Percentiles rank a stretch among this genome's conserved stretches.
Conservation (phyloP, 2,888 invertebrate species). For the Caenorhabditis imperialis region DNA sequence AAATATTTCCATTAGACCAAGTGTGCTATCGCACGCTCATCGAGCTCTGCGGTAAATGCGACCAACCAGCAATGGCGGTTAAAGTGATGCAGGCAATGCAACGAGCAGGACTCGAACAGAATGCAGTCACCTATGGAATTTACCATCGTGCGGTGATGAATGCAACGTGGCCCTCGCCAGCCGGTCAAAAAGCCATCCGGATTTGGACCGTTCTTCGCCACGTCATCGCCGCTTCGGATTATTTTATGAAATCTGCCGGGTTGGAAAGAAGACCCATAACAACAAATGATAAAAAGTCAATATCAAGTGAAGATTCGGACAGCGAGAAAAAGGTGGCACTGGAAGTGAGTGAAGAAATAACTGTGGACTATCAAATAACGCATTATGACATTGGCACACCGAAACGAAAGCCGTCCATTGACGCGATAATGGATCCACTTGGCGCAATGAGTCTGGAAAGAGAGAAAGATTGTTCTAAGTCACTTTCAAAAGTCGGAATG, state of each 20-base stretch:
- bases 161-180: constrained; percentile 70
- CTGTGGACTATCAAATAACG: constrained; percentile 46
- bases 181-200: constrained; percentile 61
- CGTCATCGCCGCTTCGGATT: constrained; percentile 21
- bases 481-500: constrained; percentile 56
- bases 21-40: constrained; percentile 97
- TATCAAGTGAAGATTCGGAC: constrained; percentile 7
- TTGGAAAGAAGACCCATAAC: constrained; percentile 30
- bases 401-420: background rate
- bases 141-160: constrained; percentile 85
- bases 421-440: constrained; percentile 43
- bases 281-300: constrained; percentile 15
- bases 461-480: constrained; percentile 26
- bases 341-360: constrained; percentile 21
- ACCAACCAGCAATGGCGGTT: constrained; percentile 93
- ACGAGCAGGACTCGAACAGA: constrained; percentile 91
- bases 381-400: constrained; percentile 22
- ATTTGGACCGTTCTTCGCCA: constrained; percentile 66
- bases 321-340: constrained; percentile 12
- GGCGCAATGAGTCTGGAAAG: constrained; percentile 35
- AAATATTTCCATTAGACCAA: constrained; percentile 73
- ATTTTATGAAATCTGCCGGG: constrained; percentile 29
- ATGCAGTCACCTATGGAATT: constrained; percentile 96
- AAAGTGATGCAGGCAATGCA: constrained; percentile 88
- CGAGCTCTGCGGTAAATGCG: constrained; percentile 93